Evolutionary conservation across 2,797 vertebrate genomes (phyloP).

Genomic region (Myripristis murdjan): DNA sequence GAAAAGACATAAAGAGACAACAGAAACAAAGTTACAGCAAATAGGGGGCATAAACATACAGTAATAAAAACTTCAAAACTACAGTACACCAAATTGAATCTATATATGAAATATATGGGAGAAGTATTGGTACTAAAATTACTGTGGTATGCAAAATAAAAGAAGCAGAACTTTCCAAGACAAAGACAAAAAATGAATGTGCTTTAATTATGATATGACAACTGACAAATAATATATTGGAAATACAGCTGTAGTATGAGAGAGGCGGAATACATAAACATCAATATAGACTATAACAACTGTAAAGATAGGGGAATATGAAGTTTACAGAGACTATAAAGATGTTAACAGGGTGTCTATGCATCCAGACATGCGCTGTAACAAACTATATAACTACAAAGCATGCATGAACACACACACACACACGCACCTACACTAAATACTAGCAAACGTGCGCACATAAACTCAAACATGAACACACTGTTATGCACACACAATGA

Average conservation of each 20-base stretch:
- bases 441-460: neutral
- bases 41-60: neutral
- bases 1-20: neutral
- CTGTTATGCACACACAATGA: conserved; percentile 9
- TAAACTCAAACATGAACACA: conserved; percentile 17
- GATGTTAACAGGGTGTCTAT: too few relatives aligned
- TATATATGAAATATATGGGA: too few relatives aligned
- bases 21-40: neutral
- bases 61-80: neutral
- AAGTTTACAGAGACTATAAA: too few relatives aligned
- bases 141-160: too few relatives aligned
- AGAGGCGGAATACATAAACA: neutral
- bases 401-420: neutral
- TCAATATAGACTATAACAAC: neutral
- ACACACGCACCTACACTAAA: too few relatives aligned
- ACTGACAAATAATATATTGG: neutral
- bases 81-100: too few relatives aligned
- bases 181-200: too few relatives aligned
- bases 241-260: neutral
- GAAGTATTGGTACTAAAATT: too few relatives aligned
- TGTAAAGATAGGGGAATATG: neutral
- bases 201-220: too few relatives aligned
- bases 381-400: too few relatives aligned
- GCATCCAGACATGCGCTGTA: too few relatives aligned
- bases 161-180: too few relatives aligned